Evolutionary conservation across 2,797 vertebrate genomes (phyloP), one percentile per base, ranked within the genome.

Genomic region (Eulemur albifrons): DNA sequence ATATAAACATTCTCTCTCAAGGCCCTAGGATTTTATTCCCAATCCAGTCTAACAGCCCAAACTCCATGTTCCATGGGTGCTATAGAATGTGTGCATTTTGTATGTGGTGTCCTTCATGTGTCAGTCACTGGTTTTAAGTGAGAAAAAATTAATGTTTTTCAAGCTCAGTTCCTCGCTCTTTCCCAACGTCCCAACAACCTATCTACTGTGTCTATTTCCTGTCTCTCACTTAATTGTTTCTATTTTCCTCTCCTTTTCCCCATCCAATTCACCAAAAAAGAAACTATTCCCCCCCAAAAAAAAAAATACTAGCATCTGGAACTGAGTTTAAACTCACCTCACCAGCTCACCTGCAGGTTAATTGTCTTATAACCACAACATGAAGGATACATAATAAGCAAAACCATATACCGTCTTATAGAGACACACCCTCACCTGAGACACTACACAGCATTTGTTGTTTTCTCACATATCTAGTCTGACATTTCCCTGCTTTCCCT

Each of bases 121-220:
- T 90, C 63, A 63, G 30, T 80, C 79, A 82, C 35, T 69, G n/a
- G 10, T 21, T 95, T 43, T 91, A 96, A 95, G 54, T 69, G 20
- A 7, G 17, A 4, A 6, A 27, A 30, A 30, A 43, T 2, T 63
- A 32, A 32, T 69, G 17, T n/a, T 61, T 75, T 75, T 89, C 38
- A 73, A 89, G 11, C 14, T 88, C 57, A 88, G 9, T 93, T 75
- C 9, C 57, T 92, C 50, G n/a, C 14, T 90, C 18, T 92, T 90
- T 94, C 18, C n/a, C 84, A 69, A 1, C 35, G 25, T 5, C 13
- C 7, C 20, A 92, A 82, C 4, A 88, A n/a, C 21, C 27, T 80
- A 52, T 65, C 81, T 52, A 52, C 9, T 84, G 45, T 57, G 14
- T 77, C 30, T 91, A 45, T 77, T 77, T 79, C 25, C 20, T 88